Evolutionary conservation across 2,797 vertebrate genomes (phyloP), one percentile per base, ranked within the genome.

Genomic region (Peromyscus eremicus): DNA sequence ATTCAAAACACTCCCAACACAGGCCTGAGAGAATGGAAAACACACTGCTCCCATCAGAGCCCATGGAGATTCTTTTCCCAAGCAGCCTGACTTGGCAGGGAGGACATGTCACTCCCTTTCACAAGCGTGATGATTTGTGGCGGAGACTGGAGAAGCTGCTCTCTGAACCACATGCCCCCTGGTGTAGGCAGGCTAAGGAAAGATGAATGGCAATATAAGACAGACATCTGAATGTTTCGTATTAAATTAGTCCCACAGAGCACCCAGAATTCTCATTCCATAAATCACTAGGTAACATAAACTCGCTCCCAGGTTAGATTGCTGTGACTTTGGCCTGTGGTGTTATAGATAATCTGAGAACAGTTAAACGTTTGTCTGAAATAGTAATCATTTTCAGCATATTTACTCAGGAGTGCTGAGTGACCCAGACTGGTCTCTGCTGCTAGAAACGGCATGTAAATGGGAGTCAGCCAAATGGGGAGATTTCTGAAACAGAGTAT

Each of bases 241-340:
- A 96, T 97, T 97, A 96, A 98, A 98, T 97, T 92, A 97, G 95
- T 97, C 95, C 96, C 96, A 97, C 85, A 91, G 94, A 95, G 96
- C 12, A 0, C 83, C 83, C 94, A 96, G 94, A 96, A 95, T 98
- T 98, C 96, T 95, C 95, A 92, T 98, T 96, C 94, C 95, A 96
- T 97, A 97, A 98, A 98, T 96, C 97, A 98, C 37, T 32, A 92
- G 90, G 97, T 95, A 97, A 97, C 96, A 93, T 94, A 96, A 97
- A 96, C 96, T 96, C 88, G 21, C 89, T 98, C 92, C 84, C 93
- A 89, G 92, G 88, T 97, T 96, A 93, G 94, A 94, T 83, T 86
- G 92, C 93, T 87, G 76, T 92, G 94, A 97, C 95, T 97, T 86
- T 96, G 97, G 97, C 97, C 96, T 87, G 55, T 80, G 79, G 94